Evolutionary conservation across 2,888 invertebrate species (phyloP).

Genomic region (Orthonevra nobilis): DNA sequence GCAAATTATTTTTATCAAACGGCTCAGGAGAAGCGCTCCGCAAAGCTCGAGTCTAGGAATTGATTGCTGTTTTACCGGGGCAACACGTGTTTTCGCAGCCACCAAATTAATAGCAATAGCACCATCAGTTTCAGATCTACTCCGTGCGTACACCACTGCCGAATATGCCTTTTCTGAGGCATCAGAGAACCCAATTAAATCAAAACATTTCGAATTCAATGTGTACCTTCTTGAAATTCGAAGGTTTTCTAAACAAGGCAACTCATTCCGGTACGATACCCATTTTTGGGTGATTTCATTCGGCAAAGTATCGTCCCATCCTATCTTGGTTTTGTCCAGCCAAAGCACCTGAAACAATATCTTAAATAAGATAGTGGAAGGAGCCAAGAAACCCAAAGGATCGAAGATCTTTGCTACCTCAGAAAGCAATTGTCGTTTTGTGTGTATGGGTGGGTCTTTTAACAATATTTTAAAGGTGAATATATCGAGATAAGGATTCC

Average conservation of each 20-base stretch:
- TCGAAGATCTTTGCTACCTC: slow-evolving; percentile 20
- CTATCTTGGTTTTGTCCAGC: background rate
- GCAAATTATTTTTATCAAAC: too few species aligned
- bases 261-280: background rate
- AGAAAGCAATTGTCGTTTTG: too few species aligned
- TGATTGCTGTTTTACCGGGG: background rate
- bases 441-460: too few species aligned
- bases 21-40: too few species aligned
- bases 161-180: background rate
- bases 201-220: background rate
- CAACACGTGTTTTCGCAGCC: background rate
- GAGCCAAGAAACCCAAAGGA: too few species aligned
- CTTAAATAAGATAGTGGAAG: too few species aligned
- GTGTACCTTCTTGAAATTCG: slow-evolving; percentile 4
- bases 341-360: slow-evolving; percentile 15
- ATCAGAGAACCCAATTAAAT: slow-evolving; percentile 1
- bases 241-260: background rate
- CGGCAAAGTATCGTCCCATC: slow-evolving; percentile 2
- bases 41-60: too few species aligned
- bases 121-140: background rate
- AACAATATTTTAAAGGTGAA: too few species aligned
- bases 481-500: too few species aligned
- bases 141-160: background rate
- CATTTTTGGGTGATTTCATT: background rate
- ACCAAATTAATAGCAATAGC: background rate